phyloP scores from a whole-genome alignment of 1,140 invertebrate species.

The Sminthurinus signatus region DNA sequence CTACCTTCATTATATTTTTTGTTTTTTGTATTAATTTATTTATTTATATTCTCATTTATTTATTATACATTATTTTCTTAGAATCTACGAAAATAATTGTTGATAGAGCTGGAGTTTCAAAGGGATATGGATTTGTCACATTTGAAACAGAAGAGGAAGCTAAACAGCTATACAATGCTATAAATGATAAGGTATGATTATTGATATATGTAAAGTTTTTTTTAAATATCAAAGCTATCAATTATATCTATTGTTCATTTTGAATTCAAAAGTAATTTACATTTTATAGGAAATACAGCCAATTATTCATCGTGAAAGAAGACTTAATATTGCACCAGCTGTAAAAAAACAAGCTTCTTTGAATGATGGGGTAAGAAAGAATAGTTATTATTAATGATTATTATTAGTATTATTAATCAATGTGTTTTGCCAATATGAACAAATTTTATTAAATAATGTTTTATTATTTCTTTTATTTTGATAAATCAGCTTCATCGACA shows the following conservation, averaged over 20 bases:
- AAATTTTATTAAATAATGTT: neutral
- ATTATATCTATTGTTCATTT: neutral
- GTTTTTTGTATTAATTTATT: no score
- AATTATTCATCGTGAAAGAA: conserved; percentile 61
- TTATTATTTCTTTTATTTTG: neutral
- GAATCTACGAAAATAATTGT: conserved; percentile 91
- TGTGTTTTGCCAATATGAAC: neutral
- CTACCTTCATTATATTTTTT: no score
- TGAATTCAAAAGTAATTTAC: neutral
- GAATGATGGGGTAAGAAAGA: neutral
- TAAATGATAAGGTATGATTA: conserved; percentile 25
- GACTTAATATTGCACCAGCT: conserved; percentile 82
- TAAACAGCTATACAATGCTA: conserved; percentile 54
- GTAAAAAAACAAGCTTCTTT: conserved; percentile 67
- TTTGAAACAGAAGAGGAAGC: conserved; percentile 89
- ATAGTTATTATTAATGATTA: neutral
- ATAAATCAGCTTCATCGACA: neutral
- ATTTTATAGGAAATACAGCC: conserved; percentile 29
- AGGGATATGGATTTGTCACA: conserved; percentile 92
- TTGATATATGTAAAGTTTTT: no score
- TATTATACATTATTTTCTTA: no score
- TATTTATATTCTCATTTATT: no score
- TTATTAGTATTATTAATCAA: neutral
- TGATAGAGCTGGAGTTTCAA: conserved; percentile 86
- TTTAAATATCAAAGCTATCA: no score